These are phyloP conservation scores for Sebastes trivittatus DNA, from an alignment of 2,797 vertebrate genomes.

Conservation along the genomic window DNA sequence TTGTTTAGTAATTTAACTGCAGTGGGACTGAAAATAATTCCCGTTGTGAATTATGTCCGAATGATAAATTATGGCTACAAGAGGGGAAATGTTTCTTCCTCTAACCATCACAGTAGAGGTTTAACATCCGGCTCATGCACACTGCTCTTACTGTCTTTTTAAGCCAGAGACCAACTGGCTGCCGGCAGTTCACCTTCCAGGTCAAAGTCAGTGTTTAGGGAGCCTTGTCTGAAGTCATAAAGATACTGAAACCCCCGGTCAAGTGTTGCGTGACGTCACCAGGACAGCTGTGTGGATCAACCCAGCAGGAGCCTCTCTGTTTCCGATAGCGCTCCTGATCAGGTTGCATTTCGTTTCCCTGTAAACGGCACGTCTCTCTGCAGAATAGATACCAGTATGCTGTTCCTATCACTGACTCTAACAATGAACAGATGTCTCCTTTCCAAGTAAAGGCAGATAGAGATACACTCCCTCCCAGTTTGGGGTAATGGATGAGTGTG, in stretches of 20 bases:
- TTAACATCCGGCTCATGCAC: not conserved
- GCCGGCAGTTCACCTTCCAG: constrained; percentile 11
- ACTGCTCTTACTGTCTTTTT: constrained; percentile 15
- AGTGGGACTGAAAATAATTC: not conserved
- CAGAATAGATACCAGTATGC: constrained; percentile 57
- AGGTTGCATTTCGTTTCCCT: constrained; percentile 54
- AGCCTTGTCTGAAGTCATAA: constrained; percentile 45
- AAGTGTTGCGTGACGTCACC: constrained; percentile 72
- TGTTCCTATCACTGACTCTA: constrained; percentile 61
- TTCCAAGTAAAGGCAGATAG: constrained; percentile 48
- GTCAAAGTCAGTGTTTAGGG: constrained; percentile 42
- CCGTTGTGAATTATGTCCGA: not conserved
- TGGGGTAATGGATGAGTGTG: constrained; percentile 23
- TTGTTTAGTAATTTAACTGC: not conserved
- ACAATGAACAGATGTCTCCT: constrained; percentile 79
- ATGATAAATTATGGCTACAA: not conserved
- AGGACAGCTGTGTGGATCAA: constrained; percentile 65
- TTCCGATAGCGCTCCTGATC: constrained; percentile 53
- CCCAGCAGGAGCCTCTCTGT: constrained; percentile 50
- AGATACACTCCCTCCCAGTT: constrained; percentile 41
- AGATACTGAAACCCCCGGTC: constrained; percentile 60
- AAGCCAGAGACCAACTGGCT: constrained; percentile 33
- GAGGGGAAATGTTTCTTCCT: not conserved
- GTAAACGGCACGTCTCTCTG: constrained; percentile 62
- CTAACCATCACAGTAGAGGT: not conserved